These are phyloP conservation scores for Monochamus alternatus DNA, from an alignment of 2,888 invertebrate species.

Conservation along the genomic window DNA sequence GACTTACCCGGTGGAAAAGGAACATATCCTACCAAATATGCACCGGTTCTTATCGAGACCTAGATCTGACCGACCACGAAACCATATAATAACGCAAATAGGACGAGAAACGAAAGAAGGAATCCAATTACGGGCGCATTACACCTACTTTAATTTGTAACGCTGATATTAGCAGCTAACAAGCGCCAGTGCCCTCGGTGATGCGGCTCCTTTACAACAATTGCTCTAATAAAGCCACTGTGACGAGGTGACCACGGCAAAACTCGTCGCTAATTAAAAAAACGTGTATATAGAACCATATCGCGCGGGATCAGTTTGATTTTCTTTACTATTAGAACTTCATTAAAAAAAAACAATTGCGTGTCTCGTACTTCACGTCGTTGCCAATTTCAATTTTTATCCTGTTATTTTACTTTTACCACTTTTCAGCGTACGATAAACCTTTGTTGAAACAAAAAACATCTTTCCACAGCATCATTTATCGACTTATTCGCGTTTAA, in stretches of 20 bases:
- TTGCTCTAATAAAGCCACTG: background rate
- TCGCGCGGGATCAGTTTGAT: too few relatives aligned
- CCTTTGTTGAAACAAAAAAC: too few relatives aligned
- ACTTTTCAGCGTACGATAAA: too few relatives aligned
- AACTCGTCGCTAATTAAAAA: too few relatives aligned
- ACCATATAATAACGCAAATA: background rate
- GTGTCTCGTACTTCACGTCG: too few relatives aligned
- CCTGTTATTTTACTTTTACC: too few relatives aligned
- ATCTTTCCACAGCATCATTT: too few relatives aligned
- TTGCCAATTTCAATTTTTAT: too few relatives aligned
- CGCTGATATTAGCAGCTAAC: background rate
- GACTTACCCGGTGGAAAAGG: slow-evolving; percentile 15
- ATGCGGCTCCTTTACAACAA: background rate
- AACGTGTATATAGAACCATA: too few relatives aligned
- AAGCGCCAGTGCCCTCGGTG: background rate
- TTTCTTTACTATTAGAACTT: too few relatives aligned
- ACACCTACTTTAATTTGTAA: slow-evolving; percentile 18
- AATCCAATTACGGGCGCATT: slow-evolving; percentile 14
- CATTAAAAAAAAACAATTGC: too few relatives aligned
- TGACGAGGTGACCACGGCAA: background rate
- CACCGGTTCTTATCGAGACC: background rate
- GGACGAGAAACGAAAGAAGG: background rate
- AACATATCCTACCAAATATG: background rate
- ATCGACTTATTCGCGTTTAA: too few relatives aligned
- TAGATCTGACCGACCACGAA: slow-evolving; percentile 7